A percentile compares a stretch with the other conserved stretches of the same genome.
These are phyloP conservation scores for Troides aeacus DNA, from an alignment of 2,888 invertebrate genomes.

Conservation along the genomic window DNA sequence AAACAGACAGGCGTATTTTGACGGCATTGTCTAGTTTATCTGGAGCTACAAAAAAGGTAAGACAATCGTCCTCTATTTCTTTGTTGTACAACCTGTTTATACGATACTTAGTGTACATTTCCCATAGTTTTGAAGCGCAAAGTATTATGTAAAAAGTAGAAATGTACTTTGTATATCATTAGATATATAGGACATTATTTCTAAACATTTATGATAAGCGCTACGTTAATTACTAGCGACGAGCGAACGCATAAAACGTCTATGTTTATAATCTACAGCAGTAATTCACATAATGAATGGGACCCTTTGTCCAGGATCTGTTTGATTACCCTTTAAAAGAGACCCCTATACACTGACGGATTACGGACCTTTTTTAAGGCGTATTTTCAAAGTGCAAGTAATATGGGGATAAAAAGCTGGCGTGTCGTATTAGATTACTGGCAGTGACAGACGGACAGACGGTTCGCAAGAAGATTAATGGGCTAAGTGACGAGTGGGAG, in stretches of 20 bases:
- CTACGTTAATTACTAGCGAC: slow-evolving; percentile 19
- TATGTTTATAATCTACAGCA: slow-evolving; percentile 19
- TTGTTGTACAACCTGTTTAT: neutral
- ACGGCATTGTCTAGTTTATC: slow-evolving; percentile 64
- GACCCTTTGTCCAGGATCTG: slow-evolving; percentile 50
- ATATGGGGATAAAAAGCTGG: slow-evolving; percentile 75
- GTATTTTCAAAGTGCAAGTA: slow-evolving; percentile 67
- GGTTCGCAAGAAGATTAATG: slow-evolving; percentile 74
- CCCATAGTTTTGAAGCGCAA: neutral
- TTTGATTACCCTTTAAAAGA: slow-evolving; percentile 60
- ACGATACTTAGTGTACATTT: neutral
- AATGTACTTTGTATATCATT: neutral
- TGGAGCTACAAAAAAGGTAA: slow-evolving; percentile 40
- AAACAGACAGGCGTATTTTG: slow-evolving; percentile 62
- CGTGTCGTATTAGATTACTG: slow-evolving; percentile 79
- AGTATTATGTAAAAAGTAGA: neutral
- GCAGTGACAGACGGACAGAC: slow-evolving; percentile 74
- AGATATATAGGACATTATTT: slow-evolving; percentile 13
- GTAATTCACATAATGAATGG: slow-evolving; percentile 26
- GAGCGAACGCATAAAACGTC: slow-evolving; percentile 2
- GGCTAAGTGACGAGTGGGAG: slow-evolving; percentile 76
- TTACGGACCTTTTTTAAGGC: slow-evolving; percentile 64
- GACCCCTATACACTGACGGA: slow-evolving; percentile 60
- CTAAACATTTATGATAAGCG: slow-evolving; percentile 17
- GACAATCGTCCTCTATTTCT: slow-evolving; percentile 51